phyloP scores from a whole-genome alignment of 1,140 invertebrate genomes.

The Vanessa atalanta region DNA sequence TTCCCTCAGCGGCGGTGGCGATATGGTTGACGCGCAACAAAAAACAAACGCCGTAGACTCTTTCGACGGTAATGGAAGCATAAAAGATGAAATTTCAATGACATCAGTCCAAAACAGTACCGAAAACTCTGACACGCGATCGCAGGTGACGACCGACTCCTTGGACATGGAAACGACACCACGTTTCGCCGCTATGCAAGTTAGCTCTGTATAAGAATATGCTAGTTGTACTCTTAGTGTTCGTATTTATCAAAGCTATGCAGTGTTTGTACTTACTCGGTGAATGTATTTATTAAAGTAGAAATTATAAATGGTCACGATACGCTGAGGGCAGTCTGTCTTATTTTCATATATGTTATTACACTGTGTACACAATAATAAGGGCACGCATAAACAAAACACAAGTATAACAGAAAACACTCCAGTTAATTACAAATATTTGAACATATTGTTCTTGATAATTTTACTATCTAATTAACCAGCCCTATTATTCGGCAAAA shows the following conservation, averaged over 20 bases:
- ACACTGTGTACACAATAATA: too few relatives aligned
- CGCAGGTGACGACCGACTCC: slow-evolving; percentile 74
- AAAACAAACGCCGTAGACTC: slow-evolving; percentile 55
- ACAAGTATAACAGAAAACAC: too few relatives aligned
- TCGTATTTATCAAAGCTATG: background rate
- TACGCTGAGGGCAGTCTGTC: too few relatives aligned
- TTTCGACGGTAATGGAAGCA: slow-evolving; percentile 63
- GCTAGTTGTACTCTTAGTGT: slow-evolving; percentile 5
- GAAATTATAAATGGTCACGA: background rate
- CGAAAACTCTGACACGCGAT: slow-evolving; percentile 73
- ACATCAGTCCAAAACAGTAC: slow-evolving; percentile 70
- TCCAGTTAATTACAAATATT: too few relatives aligned
- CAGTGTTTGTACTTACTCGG: slow-evolving; percentile 12
- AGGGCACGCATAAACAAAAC: too few relatives aligned
- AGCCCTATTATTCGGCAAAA: too few relatives aligned
- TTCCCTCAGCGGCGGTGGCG: slow-evolving; percentile 68
- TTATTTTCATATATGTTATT: too few relatives aligned
- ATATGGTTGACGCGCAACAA: slow-evolving; percentile 71
- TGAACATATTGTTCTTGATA: too few relatives aligned
- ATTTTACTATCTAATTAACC: too few relatives aligned
- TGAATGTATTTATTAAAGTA: slow-evolving; percentile 5
- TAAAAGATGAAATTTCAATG: slow-evolving; percentile 77
- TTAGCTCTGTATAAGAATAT: slow-evolving; percentile 71
- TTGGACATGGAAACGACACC: slow-evolving; percentile 68
- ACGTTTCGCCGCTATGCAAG: slow-evolving; percentile 78